Base-by-base conservation (phyloP, 2,797 vertebrate species). In the Alcedo atthis region DNA sequence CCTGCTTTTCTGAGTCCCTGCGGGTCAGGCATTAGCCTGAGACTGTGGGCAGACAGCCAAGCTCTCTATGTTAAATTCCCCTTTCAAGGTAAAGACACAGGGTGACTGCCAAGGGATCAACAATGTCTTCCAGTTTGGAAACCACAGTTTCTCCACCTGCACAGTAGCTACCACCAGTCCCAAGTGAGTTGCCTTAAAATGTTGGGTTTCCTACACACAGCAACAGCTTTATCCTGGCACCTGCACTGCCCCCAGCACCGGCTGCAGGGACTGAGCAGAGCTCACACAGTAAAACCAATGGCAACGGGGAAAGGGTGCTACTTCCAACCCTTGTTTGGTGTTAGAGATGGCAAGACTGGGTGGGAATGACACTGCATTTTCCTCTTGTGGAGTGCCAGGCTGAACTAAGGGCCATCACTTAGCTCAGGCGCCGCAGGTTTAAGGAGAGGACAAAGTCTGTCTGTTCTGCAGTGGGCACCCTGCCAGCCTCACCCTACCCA, bases 171-270 rank as follows among this genome's bases (percentile, higher is more conserved):
- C 4, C 16, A n/a, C 21, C 20, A 21, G 9, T 66, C 43, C 63
- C 3, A 1, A 32, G 13, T 1, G 11, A 83, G 24, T 1, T 1
- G 1, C 48, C 19, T 37, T 37, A 11, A 33, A n/a, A 64, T 40
- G 17, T 1, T 63, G 14, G 4, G 10, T 57, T 68, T 83, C 18
- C 37, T 13, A 10, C 2, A 2, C 62, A 77, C 30, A 37, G 24
- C 9, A 32, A n/a, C 1, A 1, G 13, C 8, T 43, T 73, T 21
- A 48, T n/a, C 51, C 28, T 57, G 59, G 49, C 2, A 1, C n/a
- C 66, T 26, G 12, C 32, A 2, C n/a, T 8, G 14, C 12, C 3
- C n/a, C 24, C 1, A 4, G 59, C 2, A 1, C 35, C 28, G 69
- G 32, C 37, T 67, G 40, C 43, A 15, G 40, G 2, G 1, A 37